Evolutionary conservation across 2,888 invertebrate species (phyloP).

Genomic region (Hermaeophaga mercurialis): DNA sequence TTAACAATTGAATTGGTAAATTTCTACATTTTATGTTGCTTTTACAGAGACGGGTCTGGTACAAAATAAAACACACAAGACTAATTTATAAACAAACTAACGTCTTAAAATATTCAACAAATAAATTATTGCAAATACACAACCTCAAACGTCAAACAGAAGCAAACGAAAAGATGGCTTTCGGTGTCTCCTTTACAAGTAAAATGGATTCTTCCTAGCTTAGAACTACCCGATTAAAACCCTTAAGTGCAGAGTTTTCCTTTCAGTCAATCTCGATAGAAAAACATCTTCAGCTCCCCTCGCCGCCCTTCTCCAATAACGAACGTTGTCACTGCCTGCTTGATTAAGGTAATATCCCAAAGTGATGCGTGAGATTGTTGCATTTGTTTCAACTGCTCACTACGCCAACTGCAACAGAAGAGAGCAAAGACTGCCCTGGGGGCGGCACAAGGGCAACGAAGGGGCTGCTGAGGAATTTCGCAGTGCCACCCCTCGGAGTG

Average conservation of each 20-base stretch:
- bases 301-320: slow-evolving; percentile 23
- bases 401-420: slow-evolving; percentile 27
- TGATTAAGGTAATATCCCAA: slow-evolving; percentile 57
- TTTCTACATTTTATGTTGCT: no score
- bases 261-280: slow-evolving; percentile 30
- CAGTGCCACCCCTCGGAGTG: slow-evolving; percentile 27
- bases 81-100: no score
- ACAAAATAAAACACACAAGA: no score
- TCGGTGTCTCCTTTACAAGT: no score
- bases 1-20: no score
- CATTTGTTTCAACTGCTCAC: slow-evolving; percentile 46
- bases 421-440: slow-evolving; percentile 25
- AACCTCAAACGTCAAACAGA: no score
- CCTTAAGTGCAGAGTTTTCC: slow-evolving; percentile 26
- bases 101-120: no score
- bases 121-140: no score
- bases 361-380: slow-evolving; percentile 55
- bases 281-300: slow-evolving; percentile 12
- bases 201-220: no score
- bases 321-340: slow-evolving; percentile 46
- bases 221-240: no score
- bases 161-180: no score
- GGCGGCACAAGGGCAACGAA: slow-evolving; percentile 4
- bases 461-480: slow-evolving; percentile 23
- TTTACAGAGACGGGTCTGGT: no score